Evolutionary conservation across 2,888 invertebrate species (phyloP), one percentile per base, ranked within the genome.

Genomic region (Carpatolechia fugitivella): DNA sequence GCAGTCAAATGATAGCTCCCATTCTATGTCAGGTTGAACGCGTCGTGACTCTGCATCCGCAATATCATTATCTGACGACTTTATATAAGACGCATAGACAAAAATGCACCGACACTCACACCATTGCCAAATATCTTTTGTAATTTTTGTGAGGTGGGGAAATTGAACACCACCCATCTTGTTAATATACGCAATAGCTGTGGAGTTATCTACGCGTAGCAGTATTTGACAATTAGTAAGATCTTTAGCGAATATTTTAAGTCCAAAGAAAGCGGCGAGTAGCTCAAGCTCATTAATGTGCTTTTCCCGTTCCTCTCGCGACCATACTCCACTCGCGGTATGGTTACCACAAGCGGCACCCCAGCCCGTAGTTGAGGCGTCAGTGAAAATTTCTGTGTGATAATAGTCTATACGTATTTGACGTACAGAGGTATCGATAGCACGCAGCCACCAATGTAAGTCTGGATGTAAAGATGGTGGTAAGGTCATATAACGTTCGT

Each of bases 141-240:
- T n/a, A n/a, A n/a, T n/a, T n/a, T n/a, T n/a, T n/a, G n/a, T n/a
- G n/a, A n/a, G n/a, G n/a, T n/a, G n/a, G n/a, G n/a, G n/a, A n/a
- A n/a, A n/a, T n/a, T n/a, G n/a, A n/a, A n/a, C n/a, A n/a, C n/a
- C n/a, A n/a, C n/a, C n/a, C n/a, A n/a, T n/a, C n/a, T n/a, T n/a
- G n/a, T n/a, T 60, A 24, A 58, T 52, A 14, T 56, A 61, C 0
- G 56, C 36, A 3, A 59, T 55, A 8, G 58, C 59, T 5, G 59
- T 59, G 0, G 60, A 60, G 41, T 64, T 66, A 50, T 66, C 58
- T n/a, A 58, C 56, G 5, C 47, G 51, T n/a, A n/a, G n/a, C n/a
- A n/a, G n/a, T n/a, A n/a, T n/a, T n/a, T n/a, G n/a, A n/a, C n/a
- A n/a, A n/a, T n/a, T n/a, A n/a, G n/a, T n/a, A 29, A 1, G 56